phyloP scores from a whole-genome alignment of 2,113 vertebrate genomes.

The Tachysurus vachellii region DNA sequence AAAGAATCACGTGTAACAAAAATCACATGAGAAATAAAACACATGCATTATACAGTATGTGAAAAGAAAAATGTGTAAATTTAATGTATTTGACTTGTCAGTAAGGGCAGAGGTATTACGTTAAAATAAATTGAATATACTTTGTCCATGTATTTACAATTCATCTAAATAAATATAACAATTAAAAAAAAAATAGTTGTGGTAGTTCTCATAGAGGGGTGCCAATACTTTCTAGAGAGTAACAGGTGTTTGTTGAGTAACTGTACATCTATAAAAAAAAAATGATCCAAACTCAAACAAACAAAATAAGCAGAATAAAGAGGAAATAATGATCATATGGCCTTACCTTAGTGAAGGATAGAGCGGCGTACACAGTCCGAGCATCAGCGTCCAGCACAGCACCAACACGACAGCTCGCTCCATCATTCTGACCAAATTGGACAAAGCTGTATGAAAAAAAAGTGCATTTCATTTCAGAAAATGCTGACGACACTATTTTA shows the following conservation, averaged over 20 bases:
- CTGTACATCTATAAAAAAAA: not conserved
- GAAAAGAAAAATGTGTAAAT: not conserved
- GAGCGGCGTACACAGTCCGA: conserved; percentile 74
- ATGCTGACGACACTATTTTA: conserved; percentile 59
- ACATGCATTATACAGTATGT: not conserved
- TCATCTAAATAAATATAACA: not conserved
- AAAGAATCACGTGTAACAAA: not conserved
- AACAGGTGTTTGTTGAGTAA: not conserved
- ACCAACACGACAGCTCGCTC: conserved; percentile 79
- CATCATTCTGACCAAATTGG: conserved; percentile 71
- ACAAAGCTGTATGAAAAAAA: conserved; percentile 53
- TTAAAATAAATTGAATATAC: not conserved
- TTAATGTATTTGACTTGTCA: not conserved
- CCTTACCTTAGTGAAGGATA: conserved; percentile 84
- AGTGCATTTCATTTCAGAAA: conserved; percentile 60
- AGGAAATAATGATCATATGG: not conserved
- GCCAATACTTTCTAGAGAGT: not conserved
- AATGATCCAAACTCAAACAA: not conserved
- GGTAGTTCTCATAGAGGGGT: not conserved
- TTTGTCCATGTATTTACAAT: not conserved
- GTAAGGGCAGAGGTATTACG: not conserved
- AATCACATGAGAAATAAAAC: not conserved
- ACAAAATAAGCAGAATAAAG: not conserved
- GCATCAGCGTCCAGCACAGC: conserved; percentile 78
- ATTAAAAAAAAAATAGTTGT: not conserved